phyloP scores from a whole-genome alignment of 2,113 vertebrate genomes.

The Regulus satrapa region DNA sequence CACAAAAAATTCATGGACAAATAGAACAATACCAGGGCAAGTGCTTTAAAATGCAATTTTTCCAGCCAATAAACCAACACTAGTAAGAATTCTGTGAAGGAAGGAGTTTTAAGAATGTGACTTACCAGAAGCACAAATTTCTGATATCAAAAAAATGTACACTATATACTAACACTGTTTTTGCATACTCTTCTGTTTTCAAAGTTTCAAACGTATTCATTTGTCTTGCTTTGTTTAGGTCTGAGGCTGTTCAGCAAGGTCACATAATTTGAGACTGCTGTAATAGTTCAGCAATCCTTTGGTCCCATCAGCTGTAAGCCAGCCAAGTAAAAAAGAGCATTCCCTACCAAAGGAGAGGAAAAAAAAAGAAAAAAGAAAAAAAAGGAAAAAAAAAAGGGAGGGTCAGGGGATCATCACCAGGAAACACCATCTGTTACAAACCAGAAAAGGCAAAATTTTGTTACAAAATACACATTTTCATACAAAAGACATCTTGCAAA shows the following conservation, averaged over 20 bases:
- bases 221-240: slow-evolving; percentile 54
- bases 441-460: slow-evolving; percentile 67
- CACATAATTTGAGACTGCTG: slow-evolving; percentile 52
- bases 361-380: not conserved
- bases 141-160: slow-evolving; percentile 39
- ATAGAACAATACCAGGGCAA: slow-evolving; percentile 44
- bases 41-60: slow-evolving; percentile 55
- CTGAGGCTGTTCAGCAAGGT: slow-evolving; percentile 59
- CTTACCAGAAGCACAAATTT: slow-evolving; percentile 65
- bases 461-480: slow-evolving; percentile 74
- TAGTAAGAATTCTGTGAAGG: slow-evolving; percentile 8
- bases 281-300: slow-evolving; percentile 72
- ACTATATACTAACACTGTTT: slow-evolving; percentile 66
- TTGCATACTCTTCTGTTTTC: slow-evolving; percentile 39
- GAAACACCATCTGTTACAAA: slow-evolving; percentile 51
- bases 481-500: slow-evolving; percentile 77
- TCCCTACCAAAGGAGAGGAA: not conserved
- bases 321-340: slow-evolving; percentile 61
- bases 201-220: slow-evolving; percentile 43
- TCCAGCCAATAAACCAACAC: slow-evolving; percentile 45
- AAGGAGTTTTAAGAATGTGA: slow-evolving; percentile 63
- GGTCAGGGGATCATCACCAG: slow-evolving; percentile 41
- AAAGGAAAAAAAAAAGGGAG: not conserved
- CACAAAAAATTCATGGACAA: slow-evolving; percentile 35
- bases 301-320: slow-evolving; percentile 73